phyloP scores from a whole-genome alignment of 2,797 vertebrate genomes.

The Tadarida brasiliensis region DNA sequence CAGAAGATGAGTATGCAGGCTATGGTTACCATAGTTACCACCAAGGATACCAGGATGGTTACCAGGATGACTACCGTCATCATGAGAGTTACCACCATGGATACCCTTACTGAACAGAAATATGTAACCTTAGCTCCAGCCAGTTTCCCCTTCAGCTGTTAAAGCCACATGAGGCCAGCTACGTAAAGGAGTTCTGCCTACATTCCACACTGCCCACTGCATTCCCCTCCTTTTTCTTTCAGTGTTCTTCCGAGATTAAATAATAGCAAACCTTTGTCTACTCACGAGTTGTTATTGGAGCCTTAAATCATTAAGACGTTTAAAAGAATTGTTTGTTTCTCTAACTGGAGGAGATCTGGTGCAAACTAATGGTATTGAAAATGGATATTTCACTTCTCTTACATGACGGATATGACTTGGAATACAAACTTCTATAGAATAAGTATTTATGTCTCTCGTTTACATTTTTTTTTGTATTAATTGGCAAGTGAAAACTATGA shows the following conservation, averaged over 20 bases:
- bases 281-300: slow-evolving; percentile 74
- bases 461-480: slow-evolving; percentile 88
- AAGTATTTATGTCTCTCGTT: slow-evolving; percentile 66
- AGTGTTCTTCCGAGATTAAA: slow-evolving; percentile 82
- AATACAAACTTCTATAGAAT: slow-evolving; percentile 85
- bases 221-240: slow-evolving; percentile 72
- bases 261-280: slow-evolving; percentile 82
- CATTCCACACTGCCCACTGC: slow-evolving; percentile 67
- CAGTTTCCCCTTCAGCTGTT: slow-evolving; percentile 72
- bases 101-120: slow-evolving; percentile 93
- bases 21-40: slow-evolving; percentile 96
- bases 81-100: slow-evolving; percentile 93
- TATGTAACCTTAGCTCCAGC: slow-evolving; percentile 70
- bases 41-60: slow-evolving; percentile 97
- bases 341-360: slow-evolving; percentile 77
- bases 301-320: slow-evolving; percentile 80
- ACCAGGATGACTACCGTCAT: slow-evolving; percentile 94
- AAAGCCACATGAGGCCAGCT: slow-evolving; percentile 69
- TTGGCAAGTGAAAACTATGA: slow-evolving; percentile 86
- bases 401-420: slow-evolving; percentile 77
- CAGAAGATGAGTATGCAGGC: slow-evolving; percentile 97
- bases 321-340: slow-evolving; percentile 74
- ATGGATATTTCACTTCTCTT: slow-evolving; percentile 55
- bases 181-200: slow-evolving; percentile 66
- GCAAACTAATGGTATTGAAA: slow-evolving; percentile 78